Evolutionary conservation across 1,140 invertebrate species (phyloP).

Genomic region (Manduca sexta): DNA sequence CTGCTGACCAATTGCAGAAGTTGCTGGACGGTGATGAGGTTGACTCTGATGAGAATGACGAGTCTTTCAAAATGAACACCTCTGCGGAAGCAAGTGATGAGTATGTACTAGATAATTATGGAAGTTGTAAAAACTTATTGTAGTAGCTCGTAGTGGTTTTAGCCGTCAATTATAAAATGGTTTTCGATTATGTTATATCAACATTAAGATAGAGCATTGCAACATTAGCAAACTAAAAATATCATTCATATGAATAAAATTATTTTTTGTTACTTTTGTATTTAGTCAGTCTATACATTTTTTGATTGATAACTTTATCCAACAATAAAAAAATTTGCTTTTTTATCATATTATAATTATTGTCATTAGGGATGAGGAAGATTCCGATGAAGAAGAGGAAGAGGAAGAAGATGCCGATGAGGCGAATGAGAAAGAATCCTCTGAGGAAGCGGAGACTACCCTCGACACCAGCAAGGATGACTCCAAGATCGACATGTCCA

Average conservation of each 20-base stretch:
- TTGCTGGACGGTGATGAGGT: conserved; percentile 65
- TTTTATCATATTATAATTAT: neutral
- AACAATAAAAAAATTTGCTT: too few species aligned
- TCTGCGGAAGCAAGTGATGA: conserved; percentile 44
- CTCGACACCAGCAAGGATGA: conserved; percentile 52
- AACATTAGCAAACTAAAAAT: too few species aligned
- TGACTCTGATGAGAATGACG: conserved; percentile 70
- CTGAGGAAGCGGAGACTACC: conserved; percentile 46
- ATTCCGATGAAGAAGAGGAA: conserved; percentile 34
- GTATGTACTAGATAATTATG: conserved; percentile 5
- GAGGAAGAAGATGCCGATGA: conserved; percentile 35
- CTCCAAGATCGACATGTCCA: conserved; percentile 39
- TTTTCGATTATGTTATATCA: too few species aligned
- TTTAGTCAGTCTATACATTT: neutral
- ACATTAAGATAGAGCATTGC: too few species aligned
- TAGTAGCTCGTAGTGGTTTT: neutral
- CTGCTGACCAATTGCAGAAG: conserved; percentile 51
- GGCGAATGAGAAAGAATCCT: conserved; percentile 68
- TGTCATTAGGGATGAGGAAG: neutral
- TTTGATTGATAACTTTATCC: too few species aligned
- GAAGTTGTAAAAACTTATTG: neutral
- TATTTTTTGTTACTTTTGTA: neutral
- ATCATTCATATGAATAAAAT: neutral
- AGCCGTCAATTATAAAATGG: too few species aligned
- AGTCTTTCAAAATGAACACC: conserved; percentile 62